These are phyloP conservation scores for Andrena flavipes DNA, from an alignment of 2,888 invertebrate species.

Conservation along the genomic window DNA sequence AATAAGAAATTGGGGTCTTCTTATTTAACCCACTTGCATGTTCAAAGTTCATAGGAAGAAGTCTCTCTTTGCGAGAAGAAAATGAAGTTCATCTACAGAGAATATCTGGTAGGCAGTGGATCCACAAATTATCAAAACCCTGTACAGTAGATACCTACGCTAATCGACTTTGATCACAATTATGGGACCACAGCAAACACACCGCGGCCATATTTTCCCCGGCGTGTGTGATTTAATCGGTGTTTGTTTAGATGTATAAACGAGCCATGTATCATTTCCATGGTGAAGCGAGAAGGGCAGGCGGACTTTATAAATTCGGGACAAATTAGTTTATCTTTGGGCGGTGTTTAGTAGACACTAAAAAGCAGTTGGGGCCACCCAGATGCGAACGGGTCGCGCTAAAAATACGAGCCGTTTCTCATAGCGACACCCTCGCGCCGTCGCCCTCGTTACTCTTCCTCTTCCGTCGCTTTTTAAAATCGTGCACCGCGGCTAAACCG, in stretches of 20 bases:
- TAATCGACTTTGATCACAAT: constrained; percentile 25
- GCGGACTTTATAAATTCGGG: constrained; percentile 72
- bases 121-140: not conserved
- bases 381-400: constrained; percentile 62
- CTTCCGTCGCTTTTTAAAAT: constrained; percentile 24
- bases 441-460: constrained; percentile 3
- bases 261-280: constrained; percentile 62
- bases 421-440: constrained; percentile 56
- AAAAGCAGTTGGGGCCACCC: constrained; percentile 72
- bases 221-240: constrained; percentile 23
- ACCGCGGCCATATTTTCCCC: constrained; percentile 13
- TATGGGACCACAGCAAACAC: not conserved
- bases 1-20: no score
- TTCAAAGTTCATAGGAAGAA: constrained; percentile 43
- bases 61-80: constrained; percentile 5
- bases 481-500: not conserved
- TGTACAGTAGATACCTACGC: not conserved
- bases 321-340: constrained; percentile 78
- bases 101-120: not conserved
- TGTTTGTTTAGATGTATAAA: constrained; percentile 58
- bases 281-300: constrained; percentile 27
- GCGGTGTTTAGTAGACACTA: constrained; percentile 67
- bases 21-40: no score
- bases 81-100: not conserved
- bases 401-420: constrained; percentile 69